Conservation (phyloP, 2,797 vertebrate species). For the Oreochromis grahami region DNA sequence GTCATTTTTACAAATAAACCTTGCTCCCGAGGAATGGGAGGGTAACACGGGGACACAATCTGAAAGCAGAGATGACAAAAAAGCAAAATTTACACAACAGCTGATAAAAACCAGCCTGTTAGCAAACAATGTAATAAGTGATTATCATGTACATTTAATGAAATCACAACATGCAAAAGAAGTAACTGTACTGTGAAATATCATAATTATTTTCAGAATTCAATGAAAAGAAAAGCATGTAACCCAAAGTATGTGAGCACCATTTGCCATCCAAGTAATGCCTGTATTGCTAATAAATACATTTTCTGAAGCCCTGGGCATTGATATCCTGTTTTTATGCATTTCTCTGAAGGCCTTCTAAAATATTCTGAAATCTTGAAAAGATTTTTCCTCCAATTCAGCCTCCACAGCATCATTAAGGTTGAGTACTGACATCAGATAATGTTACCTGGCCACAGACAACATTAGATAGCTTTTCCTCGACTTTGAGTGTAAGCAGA, state of each 20-base stretch:
- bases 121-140: neutral
- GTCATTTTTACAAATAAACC: neutral
- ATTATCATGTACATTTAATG: neutral
- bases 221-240: neutral
- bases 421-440: neutral
- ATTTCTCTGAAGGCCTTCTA: neutral
- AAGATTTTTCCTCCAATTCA: neutral
- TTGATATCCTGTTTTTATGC: neutral
- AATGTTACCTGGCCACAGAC: neutral
- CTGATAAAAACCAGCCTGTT: neutral
- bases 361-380: neutral
- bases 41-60: neutral
- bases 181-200: neutral
- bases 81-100: neutral
- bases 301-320: neutral
- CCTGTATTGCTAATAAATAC: neutral
- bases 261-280: neutral
- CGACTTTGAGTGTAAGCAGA: neutral
- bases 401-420: neutral
- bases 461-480: neutral
- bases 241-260: neutral
- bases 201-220: neutral
- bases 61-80: neutral
- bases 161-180: neutral
- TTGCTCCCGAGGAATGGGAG: neutral